Evolutionary conservation across 2,113 vertebrate species (phyloP), one percentile per base, ranked within the genome.

Genomic region (Burhinus bistriatus): DNA sequence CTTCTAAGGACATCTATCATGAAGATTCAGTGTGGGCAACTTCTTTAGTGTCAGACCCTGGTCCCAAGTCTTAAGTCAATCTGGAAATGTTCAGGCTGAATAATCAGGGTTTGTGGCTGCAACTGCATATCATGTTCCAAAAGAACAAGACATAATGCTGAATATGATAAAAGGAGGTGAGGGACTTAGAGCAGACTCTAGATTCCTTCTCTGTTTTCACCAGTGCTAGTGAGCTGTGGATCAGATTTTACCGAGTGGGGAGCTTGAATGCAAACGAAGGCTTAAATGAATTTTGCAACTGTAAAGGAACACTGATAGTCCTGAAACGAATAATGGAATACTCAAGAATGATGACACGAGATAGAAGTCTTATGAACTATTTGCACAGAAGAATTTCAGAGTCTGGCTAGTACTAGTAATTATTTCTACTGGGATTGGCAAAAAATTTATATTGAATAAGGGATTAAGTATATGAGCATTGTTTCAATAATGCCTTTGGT

Each of bases 371-470:
- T 58, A 66, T 17, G 18, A 92, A 29, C 14, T 68, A 25, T 52
- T 90, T 62, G 18, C 38, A 69, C 16, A 77, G 26, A 86, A 3
- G 1, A 83, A 38, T 80, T 83, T 86, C 59, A 85, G 68, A 70
- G 32, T 87, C 36, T 91, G 52, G 68, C 22, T 79, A 86, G 42
- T 85, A 62, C 34, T 93, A 54, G 38, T 27, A 76, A 95, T 87
- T 96, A 89, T 94, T 94, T 96, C 86, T 83, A 57, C 36, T 90
- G n/a, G 23, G 32, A 38, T 32, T 96, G 49, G 72, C 45, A 34
- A 90, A 89, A 40, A 69, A 40, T 19, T n/a, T 77, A 59, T 51
- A 51, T 70, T 42, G 32, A 72, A 68, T 71, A 82, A 83, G 26
- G 15, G 44, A 68, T 75, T 59, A 68, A 89, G 29, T 62, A 59